Percentiles rank a stretch among this genome's conserved stretches.
These are phyloP conservation scores for Drosophila suboccidentalis DNA, from an alignment of 2,888 invertebrate genomes.

Conservation along the genomic window DNA sequence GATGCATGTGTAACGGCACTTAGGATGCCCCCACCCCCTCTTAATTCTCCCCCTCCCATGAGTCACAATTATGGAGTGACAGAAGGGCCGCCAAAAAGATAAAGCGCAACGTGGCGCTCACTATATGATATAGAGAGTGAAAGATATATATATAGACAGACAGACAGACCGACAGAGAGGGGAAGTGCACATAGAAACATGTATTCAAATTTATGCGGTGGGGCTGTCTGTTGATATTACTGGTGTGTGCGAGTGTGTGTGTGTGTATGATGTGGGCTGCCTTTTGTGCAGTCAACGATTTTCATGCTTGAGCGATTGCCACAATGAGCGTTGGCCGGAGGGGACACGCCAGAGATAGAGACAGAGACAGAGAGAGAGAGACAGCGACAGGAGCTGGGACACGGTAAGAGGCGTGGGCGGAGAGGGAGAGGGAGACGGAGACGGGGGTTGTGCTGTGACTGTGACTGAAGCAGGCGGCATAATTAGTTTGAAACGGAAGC, in stretches of 20 bases:
- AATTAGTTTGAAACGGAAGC: slow-evolving; percentile 84
- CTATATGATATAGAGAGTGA: slow-evolving; percentile 6
- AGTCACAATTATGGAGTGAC: slow-evolving; percentile 40
- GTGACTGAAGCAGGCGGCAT: slow-evolving; percentile 74
- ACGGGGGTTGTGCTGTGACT: slow-evolving; percentile 42
- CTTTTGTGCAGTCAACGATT: slow-evolving; percentile 82
- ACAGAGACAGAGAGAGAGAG: slow-evolving; percentile 1
- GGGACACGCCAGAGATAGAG: slow-evolving; percentile 16
- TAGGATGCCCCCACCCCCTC: slow-evolving; percentile 37
- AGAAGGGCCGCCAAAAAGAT: slow-evolving; percentile 61
- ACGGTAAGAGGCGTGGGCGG: neutral
- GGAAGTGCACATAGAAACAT: slow-evolving; percentile 22
- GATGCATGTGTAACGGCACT: slow-evolving; percentile 80
- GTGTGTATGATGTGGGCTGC: slow-evolving; percentile 60
- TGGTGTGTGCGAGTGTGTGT: slow-evolving; percentile 22
- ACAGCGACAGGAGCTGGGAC: slow-evolving; percentile 2
- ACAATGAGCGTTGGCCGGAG: slow-evolving; percentile 32
- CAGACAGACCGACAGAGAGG: slow-evolving; percentile 1
- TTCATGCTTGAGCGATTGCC: slow-evolving; percentile 82
- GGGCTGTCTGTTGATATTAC: slow-evolving; percentile 34
- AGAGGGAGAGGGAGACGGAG: slow-evolving; percentile 1
- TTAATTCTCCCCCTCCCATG: neutral
- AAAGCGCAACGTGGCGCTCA: slow-evolving; percentile 63
- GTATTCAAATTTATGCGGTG: slow-evolving; percentile 73
- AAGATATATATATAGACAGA: neutral